phyloP scores from a whole-genome alignment of 1,140 invertebrate species.

The Drosophila subpulchrella region DNA sequence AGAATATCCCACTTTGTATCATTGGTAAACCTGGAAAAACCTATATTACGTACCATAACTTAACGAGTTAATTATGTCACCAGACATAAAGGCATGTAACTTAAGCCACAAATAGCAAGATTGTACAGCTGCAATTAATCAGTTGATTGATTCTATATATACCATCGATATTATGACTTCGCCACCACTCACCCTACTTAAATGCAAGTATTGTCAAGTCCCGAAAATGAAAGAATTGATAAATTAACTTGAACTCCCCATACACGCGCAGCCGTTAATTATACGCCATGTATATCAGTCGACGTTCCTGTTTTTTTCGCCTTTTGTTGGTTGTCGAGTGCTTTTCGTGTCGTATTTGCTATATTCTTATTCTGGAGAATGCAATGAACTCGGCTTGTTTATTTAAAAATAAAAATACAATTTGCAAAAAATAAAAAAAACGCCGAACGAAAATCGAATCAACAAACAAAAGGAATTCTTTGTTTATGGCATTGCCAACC shows the following conservation, averaged over 20 bases:
- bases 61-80: slow-evolving; percentile 1
- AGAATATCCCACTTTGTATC: too few species aligned
- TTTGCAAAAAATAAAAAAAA: slow-evolving; percentile 43
- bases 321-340: slow-evolving; percentile 26
- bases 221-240: slow-evolving; percentile 48
- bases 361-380: slow-evolving; percentile 57
- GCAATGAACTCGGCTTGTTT: slow-evolving; percentile 76
- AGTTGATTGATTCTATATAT: slow-evolving; percentile 21
- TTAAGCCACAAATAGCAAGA: not conserved
- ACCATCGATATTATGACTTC: slow-evolving; percentile 11
- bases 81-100: not conserved
- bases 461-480: slow-evolving; percentile 79
- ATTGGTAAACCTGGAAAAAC: too few species aligned
- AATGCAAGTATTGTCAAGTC: slow-evolving; percentile 18
- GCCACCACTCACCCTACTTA: slow-evolving; percentile 5
- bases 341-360: slow-evolving; percentile 43
- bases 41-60: not conserved
- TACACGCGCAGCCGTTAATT: slow-evolving; percentile 68
- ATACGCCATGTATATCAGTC: slow-evolving; percentile 40
- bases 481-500: slow-evolving; percentile 74
- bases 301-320: slow-evolving; percentile 30
- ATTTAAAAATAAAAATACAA: slow-evolving; percentile 77
- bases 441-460: slow-evolving; percentile 43
- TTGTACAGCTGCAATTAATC: slow-evolving; percentile 36
- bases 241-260: slow-evolving; percentile 70